Conservation (phyloP, 1,140 invertebrate genomes). For the Leptopilina clavipes region DNA sequence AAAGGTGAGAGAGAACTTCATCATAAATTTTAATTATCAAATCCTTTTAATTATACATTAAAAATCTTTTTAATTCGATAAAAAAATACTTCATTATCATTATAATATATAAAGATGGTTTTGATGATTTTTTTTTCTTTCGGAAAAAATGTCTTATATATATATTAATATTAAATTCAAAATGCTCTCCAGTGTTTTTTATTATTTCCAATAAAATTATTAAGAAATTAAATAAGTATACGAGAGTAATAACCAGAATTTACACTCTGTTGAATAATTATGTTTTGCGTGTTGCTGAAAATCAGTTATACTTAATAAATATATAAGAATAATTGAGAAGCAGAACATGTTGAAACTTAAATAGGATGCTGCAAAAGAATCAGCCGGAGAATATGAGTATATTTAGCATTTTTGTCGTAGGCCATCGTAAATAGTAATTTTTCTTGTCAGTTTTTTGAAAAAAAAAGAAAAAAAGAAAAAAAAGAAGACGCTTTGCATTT, state of each 20-base stretch:
- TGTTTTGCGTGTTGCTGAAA: neutral
- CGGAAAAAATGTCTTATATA: no score
- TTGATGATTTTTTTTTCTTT: no score
- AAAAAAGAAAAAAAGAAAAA: neutral
- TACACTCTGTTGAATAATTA: conserved; percentile 1
- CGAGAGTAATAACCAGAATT: conserved; percentile 1
- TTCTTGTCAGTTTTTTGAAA: conserved; percentile 15
- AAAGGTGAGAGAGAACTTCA: no score
- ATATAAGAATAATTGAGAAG: conserved; percentile 8
- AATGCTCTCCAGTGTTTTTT: no score
- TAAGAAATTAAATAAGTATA: neutral
- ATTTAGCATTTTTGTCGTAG: conserved; percentile 31
- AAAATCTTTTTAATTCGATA: no score
- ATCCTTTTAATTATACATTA: no score
- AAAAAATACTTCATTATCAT: no score
- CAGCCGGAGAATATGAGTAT: neutral
- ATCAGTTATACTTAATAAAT: conserved; percentile 20
- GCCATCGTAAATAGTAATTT: conserved; percentile 29
- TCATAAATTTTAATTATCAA: no score
- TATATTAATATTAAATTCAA: no score
- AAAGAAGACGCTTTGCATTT: conserved; percentile 21
- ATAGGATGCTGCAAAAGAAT: neutral
- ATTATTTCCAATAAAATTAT: neutral
- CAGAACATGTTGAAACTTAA: conserved; percentile 1
- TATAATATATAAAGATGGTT: no score